These are phyloP conservation scores for Oreortyx pictus DNA, from an alignment of 2,797 vertebrate genomes.

Conservation along the genomic window DNA sequence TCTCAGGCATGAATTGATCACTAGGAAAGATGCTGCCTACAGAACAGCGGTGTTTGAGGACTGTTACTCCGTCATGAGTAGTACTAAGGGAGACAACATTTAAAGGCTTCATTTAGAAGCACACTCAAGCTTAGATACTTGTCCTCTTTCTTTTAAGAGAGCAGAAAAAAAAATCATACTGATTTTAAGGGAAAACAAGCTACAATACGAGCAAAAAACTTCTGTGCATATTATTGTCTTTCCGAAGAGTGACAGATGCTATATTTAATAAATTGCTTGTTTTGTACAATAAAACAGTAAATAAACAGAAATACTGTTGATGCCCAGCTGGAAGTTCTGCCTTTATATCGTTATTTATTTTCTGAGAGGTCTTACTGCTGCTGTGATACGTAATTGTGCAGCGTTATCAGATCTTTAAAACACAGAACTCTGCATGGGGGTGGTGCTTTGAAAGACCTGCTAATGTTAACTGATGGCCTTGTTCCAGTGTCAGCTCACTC, in stretches of 20 bases:
- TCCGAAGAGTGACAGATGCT: background rate
- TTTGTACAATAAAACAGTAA: constrained; percentile 34
- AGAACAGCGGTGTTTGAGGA: background rate
- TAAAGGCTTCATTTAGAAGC: constrained; percentile 5
- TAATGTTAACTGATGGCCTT: background rate
- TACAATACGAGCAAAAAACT: background rate
- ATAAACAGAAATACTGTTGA: background rate
- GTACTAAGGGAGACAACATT: background rate
- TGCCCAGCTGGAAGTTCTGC: background rate
- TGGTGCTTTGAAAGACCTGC: background rate
- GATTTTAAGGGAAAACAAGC: background rate
- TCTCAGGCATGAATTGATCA: constrained; percentile 69
- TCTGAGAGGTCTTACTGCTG: background rate
- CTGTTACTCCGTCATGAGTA: background rate
- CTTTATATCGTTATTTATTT: background rate
- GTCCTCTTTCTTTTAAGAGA: background rate
- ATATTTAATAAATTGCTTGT: background rate
- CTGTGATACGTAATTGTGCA: background rate
- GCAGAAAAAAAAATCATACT: background rate
- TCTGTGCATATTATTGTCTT: background rate
- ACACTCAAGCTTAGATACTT: background rate
- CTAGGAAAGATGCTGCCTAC: background rate
- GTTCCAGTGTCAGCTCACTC: fast-evolving
- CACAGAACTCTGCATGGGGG: fast-evolving
- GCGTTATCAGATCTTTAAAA: background rate